Percentiles rank a stretch among this genome's conserved stretches.
phyloP scores from a whole-genome alignment of 2,113 vertebrate species.

The Poecilia latipinna region DNA sequence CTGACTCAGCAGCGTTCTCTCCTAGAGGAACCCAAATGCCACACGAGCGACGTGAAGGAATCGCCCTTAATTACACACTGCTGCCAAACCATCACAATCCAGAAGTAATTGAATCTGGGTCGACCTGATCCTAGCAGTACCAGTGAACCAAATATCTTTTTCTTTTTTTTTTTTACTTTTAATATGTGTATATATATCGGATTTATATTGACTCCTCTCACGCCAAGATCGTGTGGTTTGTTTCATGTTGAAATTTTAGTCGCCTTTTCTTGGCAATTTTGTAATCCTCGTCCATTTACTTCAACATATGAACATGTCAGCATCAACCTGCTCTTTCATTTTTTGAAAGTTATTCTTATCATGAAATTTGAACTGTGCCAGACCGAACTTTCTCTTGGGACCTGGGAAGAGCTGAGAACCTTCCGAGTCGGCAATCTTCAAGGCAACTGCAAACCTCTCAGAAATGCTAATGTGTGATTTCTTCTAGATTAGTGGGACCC shows the following conservation, averaged over 20 bases:
- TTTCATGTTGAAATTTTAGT: slow-evolving; percentile 22
- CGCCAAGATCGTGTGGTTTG: slow-evolving; percentile 39
- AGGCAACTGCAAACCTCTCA: slow-evolving; percentile 69
- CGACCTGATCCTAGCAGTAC: slow-evolving; percentile 39
- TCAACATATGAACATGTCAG: slow-evolving; percentile 42
- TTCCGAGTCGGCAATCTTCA: slow-evolving; percentile 69
- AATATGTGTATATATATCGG: slow-evolving; percentile 19
- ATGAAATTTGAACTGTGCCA: slow-evolving; percentile 57
- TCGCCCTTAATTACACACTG: slow-evolving; percentile 60
- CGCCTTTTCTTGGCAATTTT: slow-evolving; percentile 36
- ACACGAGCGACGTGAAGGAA: slow-evolving; percentile 50
- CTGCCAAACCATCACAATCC: slow-evolving; percentile 60
- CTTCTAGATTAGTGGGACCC: slow-evolving; percentile 72
- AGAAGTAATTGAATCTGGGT: slow-evolving; percentile 62
- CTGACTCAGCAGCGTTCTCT: slow-evolving; percentile 73
- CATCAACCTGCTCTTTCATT: slow-evolving; percentile 25
- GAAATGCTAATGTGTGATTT: slow-evolving; percentile 81
- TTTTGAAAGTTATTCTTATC: slow-evolving; percentile 45
- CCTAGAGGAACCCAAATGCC: slow-evolving; percentile 25
- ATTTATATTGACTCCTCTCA: slow-evolving; percentile 42
- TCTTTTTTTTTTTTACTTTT: neutral
- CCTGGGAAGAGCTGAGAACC: slow-evolving; percentile 36
- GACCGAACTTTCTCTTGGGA: slow-evolving; percentile 63
- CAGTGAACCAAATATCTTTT: slow-evolving; percentile 36
- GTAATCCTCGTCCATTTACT: slow-evolving; percentile 57